A percentile compares a stretch with the other conserved stretches of the same genome.
Evolutionary conservation across 2,113 vertebrate genomes (phyloP).

Genomic region (Lanius ludovicianus): DNA sequence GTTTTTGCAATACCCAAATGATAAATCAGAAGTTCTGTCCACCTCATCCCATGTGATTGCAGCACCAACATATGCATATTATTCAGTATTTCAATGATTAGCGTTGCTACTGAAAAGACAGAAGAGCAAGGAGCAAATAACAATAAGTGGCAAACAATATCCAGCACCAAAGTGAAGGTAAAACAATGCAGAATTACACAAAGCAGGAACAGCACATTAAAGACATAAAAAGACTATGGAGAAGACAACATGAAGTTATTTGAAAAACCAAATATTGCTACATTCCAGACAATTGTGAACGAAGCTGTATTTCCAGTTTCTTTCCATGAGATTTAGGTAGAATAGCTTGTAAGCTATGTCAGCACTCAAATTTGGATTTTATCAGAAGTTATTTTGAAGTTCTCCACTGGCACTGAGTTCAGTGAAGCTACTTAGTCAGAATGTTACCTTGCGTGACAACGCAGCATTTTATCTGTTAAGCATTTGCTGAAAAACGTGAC

Average conservation of each 20-base stretch:
- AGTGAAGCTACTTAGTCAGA: neutral
- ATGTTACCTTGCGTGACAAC: neutral
- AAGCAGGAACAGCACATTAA: neutral
- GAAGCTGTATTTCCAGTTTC: neutral
- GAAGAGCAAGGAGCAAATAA: neutral
- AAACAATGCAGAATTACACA: neutral
- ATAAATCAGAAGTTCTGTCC: neutral
- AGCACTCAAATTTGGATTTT: neutral
- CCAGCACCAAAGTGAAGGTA: neutral
- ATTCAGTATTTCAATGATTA: neutral
- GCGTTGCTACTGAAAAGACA: fast-evolving
- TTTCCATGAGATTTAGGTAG: neutral
- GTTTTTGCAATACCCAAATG: neutral
- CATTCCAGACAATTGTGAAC: neutral
- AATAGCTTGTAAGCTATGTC: neutral
- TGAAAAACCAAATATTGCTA: neutral
- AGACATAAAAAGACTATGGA: neutral
- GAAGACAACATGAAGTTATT: neutral
- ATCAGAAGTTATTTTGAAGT: neutral
- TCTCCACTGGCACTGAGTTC: neutral
- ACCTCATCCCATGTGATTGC: neutral
- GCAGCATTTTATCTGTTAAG: neutral
- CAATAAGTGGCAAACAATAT: neutral
- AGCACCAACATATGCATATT: neutral
- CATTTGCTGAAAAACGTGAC: neutral